Base-by-base conservation (phyloP, 2,888 invertebrate species). In the Leptopilina syphax region DNA sequence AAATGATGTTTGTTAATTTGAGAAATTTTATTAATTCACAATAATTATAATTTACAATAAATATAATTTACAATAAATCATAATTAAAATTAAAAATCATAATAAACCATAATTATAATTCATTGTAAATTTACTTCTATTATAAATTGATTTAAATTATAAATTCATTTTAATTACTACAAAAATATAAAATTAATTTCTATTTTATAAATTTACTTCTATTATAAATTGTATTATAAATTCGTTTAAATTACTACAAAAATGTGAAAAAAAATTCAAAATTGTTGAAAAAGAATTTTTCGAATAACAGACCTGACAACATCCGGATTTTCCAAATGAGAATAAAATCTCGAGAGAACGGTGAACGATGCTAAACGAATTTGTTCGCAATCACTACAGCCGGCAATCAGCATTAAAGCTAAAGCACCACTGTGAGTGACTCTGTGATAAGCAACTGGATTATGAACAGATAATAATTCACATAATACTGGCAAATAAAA, bases 401-500 rank as follows among this genome's bases (percentile, higher is more conserved):
- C 93, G 0, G 95, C 95, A 84, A 95, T 93, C 77, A 97, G 94
- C 0, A 95, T 94, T 44, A 97, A 90, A 2, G 96, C 95, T 77
- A 98, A 92, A 66, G 95, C 94, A 1, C 96, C 96, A 81, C 93
- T 94, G 82, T 95, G 93, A 24, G 95, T 93, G 82, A 97, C 94
- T 91, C 94, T 94, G 86, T 95, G 94, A 80, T 96, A 95, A 24
- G 95, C 95, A 0, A 97, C 95, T 76, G 95, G 93, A 65, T 95
- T 95, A 84, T 96, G 96, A 5, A 96, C 95, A 0, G 95, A 94
- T 82, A 97, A 92, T 67, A 97, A 92, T 88, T 95, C 95, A 83
- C 95, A 94, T 89, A 98, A 94, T 10, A 97, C 90, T 0, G 97
- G 96, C 78, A 98, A 93, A 84, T 97, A 92, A 90, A 97, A 98